Evolutionary conservation across 1,140 invertebrate species (phyloP), one percentile per base, ranked within the genome.

Genomic region (Ips typographus): DNA sequence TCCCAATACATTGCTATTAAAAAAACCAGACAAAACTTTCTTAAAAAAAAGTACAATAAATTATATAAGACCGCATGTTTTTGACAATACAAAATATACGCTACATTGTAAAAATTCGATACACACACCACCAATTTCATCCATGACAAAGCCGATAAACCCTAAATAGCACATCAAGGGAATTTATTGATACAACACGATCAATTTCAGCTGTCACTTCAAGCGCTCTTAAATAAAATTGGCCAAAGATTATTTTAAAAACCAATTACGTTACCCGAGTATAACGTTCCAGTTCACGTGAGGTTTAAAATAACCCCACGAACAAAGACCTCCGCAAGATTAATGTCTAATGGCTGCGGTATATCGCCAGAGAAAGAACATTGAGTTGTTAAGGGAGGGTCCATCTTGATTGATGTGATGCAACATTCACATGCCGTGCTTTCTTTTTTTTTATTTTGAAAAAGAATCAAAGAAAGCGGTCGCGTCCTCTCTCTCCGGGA

Each of bases 301-400:
- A 69, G 43, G 43, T 69, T 68, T 63, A 63, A 59, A 67, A 67
- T 57, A 22, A 59, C 43, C 37, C 40, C 51, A 38, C 41, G 52
- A 70, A 58, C 53, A 64, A 70, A 70, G 42, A 38, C 63, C 59
- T 53, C 47, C 61, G 41, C 4, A 70, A 70, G 68, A 70, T 70
- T 64, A 65, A 70, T 70, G 68, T 40, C 5, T 70, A 65, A 70
- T 70, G 68, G 68, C 61, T 59, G 62, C 62, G 68, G 61, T 65
- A 65, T 70, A 65, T 70, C 59, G 7, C 40, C 39, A 51, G 68
- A 70, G 61, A 65, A 65, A 59, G 59, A 58, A 52, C 62, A 70
- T 70, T 70, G 68, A 70, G 68, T 64, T 65, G 68, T 70, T 70
- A 70, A 69, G 68, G 68, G 68, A 65, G 68, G 68, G 68, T 65